Base-by-base conservation (phyloP, 2,888 invertebrate species). In the Dynastes tityus region DNA sequence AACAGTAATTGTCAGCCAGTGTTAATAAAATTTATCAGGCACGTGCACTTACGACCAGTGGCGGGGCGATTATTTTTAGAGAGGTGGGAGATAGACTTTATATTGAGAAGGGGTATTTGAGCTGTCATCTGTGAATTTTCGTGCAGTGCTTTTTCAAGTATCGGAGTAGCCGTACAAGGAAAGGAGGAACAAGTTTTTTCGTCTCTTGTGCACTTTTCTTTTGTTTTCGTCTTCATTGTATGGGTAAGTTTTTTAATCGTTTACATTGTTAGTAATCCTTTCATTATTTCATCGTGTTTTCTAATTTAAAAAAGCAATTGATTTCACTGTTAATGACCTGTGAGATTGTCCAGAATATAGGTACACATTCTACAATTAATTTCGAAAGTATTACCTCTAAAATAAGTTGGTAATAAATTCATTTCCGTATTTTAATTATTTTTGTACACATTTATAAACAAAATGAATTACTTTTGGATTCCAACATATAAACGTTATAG, bases 181-280 rank as follows among this genome's bases (percentile, higher is more conserved):
- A 45, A 45, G 70, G 58, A 63, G 53, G 68, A 45, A 45, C 45
- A 45, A 45, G 45, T 45, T 45, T 45, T 61, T 63, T 70, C 32
- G 32, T 16, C 61, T 22, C 64, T 78, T 78, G 71, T 49, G 77
- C 64, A 82, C 81, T 83, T 82, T 83, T 84, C 82, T 84, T 84
- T 83, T 79, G 80, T 81, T 84, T 80, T 79, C 78, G 83, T 88
- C 87, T 88, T 88, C 90, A 85, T 90, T 90, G 90, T 90, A 90
- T 90, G 90, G 90, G 90, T 90, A 87, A 90, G 90, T 89, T n/a
- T 0, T 11, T 45, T 1, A 8, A 3, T 78, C 16, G 13, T 37
- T 37, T 64, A 64, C 9, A 32, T 32, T 55, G 9, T 5, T 45
- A 45, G 45, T 9, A 45, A 45, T 5, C 6, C 6, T 37, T 37